Base-by-base conservation (phyloP, 2,797 vertebrate genomes). In the Cryptoblepharus egeriae region DNA sequence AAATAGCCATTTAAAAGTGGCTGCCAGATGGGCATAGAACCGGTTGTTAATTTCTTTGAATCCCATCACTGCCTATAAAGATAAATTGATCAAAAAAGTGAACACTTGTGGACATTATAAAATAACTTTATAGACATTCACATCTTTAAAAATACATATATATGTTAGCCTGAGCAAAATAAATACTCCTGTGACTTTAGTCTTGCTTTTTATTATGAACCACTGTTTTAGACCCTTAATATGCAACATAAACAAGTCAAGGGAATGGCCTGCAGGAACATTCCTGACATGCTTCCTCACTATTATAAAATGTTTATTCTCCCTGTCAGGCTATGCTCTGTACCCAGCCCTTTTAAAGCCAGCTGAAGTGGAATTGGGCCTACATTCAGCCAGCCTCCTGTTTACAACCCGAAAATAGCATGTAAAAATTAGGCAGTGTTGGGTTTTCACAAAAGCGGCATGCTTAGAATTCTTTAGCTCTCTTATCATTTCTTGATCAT, bases 241-340 rank as follows among this genome's bases (percentile, higher is more conserved):
- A 82, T 87, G 52, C 37, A 92, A 80, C 16, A 85, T 63, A 90
- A 90, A 77, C 13, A 88, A 87, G 42, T 32, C 49, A 83, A 88
- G 85, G 16, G 32, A 61, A 84, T 75, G 81, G 76, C 73, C 68
- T 79, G 22, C 68, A 81, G 77, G 87, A 90, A 85, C 81, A 80
- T 0, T 84, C 73, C 69, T 88, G 63, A 49, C 42, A 85, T 81
- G 45, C 39, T 65, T 0, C 30, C n/a, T 88, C 0, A 0, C 24
- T 82, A 57, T 82, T 79, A 79, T 39, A 86, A 79, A 79, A 82
- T 75, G 71, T 82, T 85, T 85, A 70, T 79, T 89, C 87, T 88
- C 80, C 49, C 42, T 91, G 83, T 85, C 87, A 11, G 79, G 88
- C 80, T 80, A 49, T 49, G 1, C 0, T 26, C 73, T 0, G 5